Percentiles rank a stretch among this genome's conserved stretches.
Evolutionary conservation across 2,888 invertebrate species (phyloP).

Genomic region (Lobophora halterata): DNA sequence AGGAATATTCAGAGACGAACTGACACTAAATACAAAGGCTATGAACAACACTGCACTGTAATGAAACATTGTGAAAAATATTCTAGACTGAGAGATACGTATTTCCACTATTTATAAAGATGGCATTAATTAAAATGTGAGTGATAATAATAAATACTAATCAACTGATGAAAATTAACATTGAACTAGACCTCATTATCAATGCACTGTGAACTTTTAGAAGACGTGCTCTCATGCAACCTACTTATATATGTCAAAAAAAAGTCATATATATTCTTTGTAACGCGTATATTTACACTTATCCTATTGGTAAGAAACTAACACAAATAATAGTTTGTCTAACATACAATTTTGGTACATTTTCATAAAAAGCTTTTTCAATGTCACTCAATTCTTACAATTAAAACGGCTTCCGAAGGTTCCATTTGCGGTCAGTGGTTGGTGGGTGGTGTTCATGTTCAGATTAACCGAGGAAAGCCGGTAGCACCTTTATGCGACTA

Average conservation of each 20-base stretch:
- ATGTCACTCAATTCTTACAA: slow-evolving; percentile 19
- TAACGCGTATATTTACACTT: slow-evolving; percentile 4
- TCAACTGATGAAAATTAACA: slow-evolving; percentile 3
- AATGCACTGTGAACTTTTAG: slow-evolving; percentile 8
- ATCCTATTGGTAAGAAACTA: too few species aligned
- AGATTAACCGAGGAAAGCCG: slow-evolving; percentile 66
- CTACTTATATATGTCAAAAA: not conserved
- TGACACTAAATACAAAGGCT: not conserved
- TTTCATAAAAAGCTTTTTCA: slow-evolving; percentile 24
- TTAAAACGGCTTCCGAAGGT: slow-evolving; percentile 5
- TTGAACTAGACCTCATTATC: slow-evolving; percentile 2
- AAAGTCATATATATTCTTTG: not conserved
- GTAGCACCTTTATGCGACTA: slow-evolving; percentile 65
- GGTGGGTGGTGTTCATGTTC: not conserved
- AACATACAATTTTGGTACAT: too few species aligned
- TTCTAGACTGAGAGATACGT: slow-evolving; percentile 1
- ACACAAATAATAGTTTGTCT: slow-evolving; percentile 2
- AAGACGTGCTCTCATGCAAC: not conserved
- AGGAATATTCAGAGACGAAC: slow-evolving; percentile 15
- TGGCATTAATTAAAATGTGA: slow-evolving; percentile 5
- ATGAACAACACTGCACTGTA: not conserved
- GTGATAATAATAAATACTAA: slow-evolving; percentile 13
- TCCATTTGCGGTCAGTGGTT: slow-evolving; percentile 1
- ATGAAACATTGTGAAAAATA: slow-evolving; percentile 8
- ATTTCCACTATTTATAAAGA: slow-evolving; percentile 12